A percentile compares a stretch with the other conserved stretches of the same genome.
Evolutionary conservation across 2,113 vertebrate species (phyloP).

Genomic region (Stomatorhinus ivindoensis): DNA sequence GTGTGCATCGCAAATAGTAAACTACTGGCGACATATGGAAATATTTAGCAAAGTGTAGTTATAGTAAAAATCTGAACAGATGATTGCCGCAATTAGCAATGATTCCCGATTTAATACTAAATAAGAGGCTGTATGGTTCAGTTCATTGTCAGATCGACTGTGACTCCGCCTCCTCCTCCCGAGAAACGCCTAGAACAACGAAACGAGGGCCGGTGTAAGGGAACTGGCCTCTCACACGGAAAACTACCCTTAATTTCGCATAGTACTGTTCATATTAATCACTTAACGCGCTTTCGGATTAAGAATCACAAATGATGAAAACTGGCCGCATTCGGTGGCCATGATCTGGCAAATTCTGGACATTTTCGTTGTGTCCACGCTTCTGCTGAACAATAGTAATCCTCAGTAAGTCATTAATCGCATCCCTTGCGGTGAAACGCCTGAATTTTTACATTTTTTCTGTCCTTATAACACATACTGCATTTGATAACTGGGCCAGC

Average conservation of each 20-base stretch:
- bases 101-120: not conserved
- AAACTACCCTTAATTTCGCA: not conserved
- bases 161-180: constrained; percentile 26
- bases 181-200: constrained; percentile 56
- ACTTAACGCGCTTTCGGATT: not conserved
- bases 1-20: not conserved
- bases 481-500: not conserved
- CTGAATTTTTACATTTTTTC: not conserved
- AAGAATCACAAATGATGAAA: not conserved
- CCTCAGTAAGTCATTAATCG: not conserved
- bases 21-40: not conserved
- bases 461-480: not conserved
- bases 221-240: not conserved
- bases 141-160: not conserved
- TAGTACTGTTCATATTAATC: not conserved
- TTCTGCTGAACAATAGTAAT: not conserved
- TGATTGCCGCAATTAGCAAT: not conserved
- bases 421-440: not conserved
- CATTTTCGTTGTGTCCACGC: not conserved
- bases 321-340: not conserved
- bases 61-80: not conserved
- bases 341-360: not conserved
- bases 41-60: not conserved
- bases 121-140: not conserved
- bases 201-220: not conserved